Evolutionary conservation across 2,113 vertebrate species (phyloP), one percentile per base, ranked within the genome.

Genomic region (Dinomys branickii): DNA sequence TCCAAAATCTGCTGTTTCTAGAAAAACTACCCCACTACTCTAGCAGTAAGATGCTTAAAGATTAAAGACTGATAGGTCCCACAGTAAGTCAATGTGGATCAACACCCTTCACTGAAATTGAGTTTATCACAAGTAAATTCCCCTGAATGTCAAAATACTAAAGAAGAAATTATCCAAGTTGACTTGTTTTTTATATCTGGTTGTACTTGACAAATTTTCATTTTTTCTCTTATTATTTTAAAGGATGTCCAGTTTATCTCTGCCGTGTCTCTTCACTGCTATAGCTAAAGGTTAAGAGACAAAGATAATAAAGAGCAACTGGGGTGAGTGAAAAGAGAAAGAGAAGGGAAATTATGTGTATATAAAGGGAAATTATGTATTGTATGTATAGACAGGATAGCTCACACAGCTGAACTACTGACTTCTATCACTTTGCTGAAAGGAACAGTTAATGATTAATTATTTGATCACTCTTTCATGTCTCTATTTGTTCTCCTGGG

Each of bases 141-240:
- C 22, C 75, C n/a, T 87, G 30, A 56, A 71, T 44, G 12, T 16
- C 52, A 90, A 20, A 12, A 52, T 20, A 87, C 24, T 73, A 58
- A 44, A 78, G n/a, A 12, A 92, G 38, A 52, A 63, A 52, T 89
- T 96, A 20, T n/a, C n/a, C n/a, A n/a, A 92, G 20, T n/a, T 95
- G 35, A 24, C 17, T 14, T 67, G 3, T 22, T n/a, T 65, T 38
- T 84, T 41, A 54, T 54, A 69, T 69, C 56, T 88, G n/a, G 38
- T 80, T 58, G 11, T 81, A 88, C 61, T 58, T 91, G 35, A 93
- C 28, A 87, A 26, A 35, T 81, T 58, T 65, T 52, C 26, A 67
- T 67, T 59, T 56, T 80, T 4, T 85, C 77, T 56, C 41, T 54
- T 85, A 19, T 61, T 28, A 65, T 78, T 89, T 96, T 83, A 50